Base-by-base conservation (phyloP, 2,888 invertebrate species). In the Ophioninae sp. region DNA sequence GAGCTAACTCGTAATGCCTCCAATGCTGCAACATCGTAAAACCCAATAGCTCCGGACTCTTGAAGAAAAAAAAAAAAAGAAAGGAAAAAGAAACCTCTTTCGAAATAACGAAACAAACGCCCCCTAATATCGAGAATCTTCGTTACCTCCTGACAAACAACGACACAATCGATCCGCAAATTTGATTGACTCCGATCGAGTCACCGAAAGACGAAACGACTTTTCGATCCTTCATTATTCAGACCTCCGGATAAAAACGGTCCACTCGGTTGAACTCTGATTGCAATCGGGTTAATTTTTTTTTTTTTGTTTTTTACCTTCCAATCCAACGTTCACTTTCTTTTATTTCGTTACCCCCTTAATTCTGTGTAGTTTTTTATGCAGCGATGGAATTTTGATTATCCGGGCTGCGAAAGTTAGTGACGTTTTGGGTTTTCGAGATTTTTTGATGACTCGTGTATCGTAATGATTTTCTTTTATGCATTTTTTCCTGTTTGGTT, bases 131-230 rank as follows among this genome's bases (percentile, higher is more conserved):
- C 57, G 41, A 64, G 23, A 57, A 39, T 2, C 37, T 41, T 79
- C 72, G 62, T 78, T 62, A 77, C 37, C 3, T 44, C 17, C 62
- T 65, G 41, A 79, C 79, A 72, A 44, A 50, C 79, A 30, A 30
- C 37, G 61, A 44, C 56, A 13, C 65, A 10, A 79, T 73, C 59
- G 67, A 67, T 73, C 37, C 44, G 67, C 59, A 61, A 79, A 68
- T 67, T 41, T 23, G 44, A 61, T 65, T n/a, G 50, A 20, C n/a
- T 56, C 30, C 20, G 13, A 37, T 23, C 6, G 17, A 30, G n/a
- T 39, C n/a, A 67, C 21, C 41, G 3, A 20, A 67, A 7, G 44
- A 44, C 21, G 44, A 41, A 30, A 30, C 3, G 30, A 30, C 30
- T 30, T 20, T 21, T 30, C 44, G 39, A n/a, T 41, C 56, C 37